Evolutionary conservation across 2,797 vertebrate genomes (phyloP).

Genomic region (Phalloptychus januarius): DNA sequence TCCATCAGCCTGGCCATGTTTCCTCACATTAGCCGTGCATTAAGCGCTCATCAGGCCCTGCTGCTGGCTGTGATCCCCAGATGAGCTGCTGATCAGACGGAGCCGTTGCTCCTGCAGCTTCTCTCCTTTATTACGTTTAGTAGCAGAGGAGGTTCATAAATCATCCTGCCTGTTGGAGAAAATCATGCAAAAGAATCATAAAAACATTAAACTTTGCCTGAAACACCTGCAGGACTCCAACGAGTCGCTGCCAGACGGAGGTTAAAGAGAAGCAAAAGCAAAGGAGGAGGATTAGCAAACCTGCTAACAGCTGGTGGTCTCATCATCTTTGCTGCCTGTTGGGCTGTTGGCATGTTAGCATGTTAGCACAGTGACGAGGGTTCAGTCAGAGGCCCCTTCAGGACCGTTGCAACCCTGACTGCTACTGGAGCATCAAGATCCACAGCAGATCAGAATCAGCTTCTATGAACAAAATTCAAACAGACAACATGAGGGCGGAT

Average conservation of each 20-base stretch:
- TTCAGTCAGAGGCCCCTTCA: not conserved
- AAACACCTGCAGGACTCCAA: not conserved
- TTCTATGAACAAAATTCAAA: no score
- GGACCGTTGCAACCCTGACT: not conserved
- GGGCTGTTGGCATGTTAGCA: not conserved
- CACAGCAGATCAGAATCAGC: no score
- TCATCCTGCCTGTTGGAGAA: not conserved
- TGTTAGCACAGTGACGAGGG: not conserved
- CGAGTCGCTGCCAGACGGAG: no score
- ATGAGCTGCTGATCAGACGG: constrained; percentile 61
- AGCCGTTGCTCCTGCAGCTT: constrained; percentile 55
- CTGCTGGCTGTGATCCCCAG: constrained; percentile 56
- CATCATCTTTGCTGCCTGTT: not conserved
- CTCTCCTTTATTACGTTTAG: not conserved
- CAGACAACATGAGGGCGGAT: no score
- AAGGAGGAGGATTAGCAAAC: not conserved
- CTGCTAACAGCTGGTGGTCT: no score
- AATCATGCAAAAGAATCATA: not conserved
- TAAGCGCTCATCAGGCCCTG: constrained; percentile 45
- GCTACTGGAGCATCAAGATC: not conserved
- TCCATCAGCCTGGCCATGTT: constrained; percentile 22
- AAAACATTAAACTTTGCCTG: not conserved
- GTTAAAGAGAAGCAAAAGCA: not conserved
- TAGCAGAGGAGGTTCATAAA: not conserved
- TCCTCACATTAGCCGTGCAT: constrained; percentile 21